Evolutionary conservation across 2,888 invertebrate genomes (phyloP), one percentile per base, ranked within the genome.

Genomic region (Eueremaeus valkanovi): DNA sequence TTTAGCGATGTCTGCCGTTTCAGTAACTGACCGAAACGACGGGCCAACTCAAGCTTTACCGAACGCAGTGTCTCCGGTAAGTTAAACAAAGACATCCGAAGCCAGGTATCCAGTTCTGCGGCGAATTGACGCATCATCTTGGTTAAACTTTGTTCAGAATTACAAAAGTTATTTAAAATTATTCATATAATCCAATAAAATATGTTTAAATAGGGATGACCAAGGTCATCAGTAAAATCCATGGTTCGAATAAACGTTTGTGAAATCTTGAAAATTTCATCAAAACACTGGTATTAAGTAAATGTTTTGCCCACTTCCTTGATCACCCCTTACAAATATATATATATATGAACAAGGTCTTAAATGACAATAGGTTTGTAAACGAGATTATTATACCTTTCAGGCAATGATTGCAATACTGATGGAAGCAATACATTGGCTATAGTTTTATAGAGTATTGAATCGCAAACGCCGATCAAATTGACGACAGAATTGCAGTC

Each of bases 401-500:
- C 84, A 3, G 84, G 83, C 24, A 84, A 77, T 3, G 83, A 80
- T 79, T 85, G 84, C 33, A 84, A 79, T 6, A 84, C 83, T 11
- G 85, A 83, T 1, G 85, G 85, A 81, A 85, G 82, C 72, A 86
- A 81, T 16, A 84, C 84, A 45, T 81, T 82, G 21, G 84, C 82
- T 29, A 86, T 81, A 24, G 85, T 83, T 75, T 83, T 82, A 80
- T 85, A 86, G 36, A 85, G 81, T 66, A 85, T 84, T 72, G 83
- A 82, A 80, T 86, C 85, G 80, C 85, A 86, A 13, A 85, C 83
- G 2, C 84, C 85, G 5, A 86, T 83, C 74, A 85, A 80, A 76
- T 82, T 83, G 21, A 85, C 83, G 3, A 85, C 80, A 21, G 82
- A 81, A 77, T 82, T 81, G 61, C 81, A 81, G 73, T 82, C 82